These are phyloP conservation scores for Drosophila multiciliata DNA, from an alignment of 2,888 invertebrate genomes.

Conservation along the genomic window DNA sequence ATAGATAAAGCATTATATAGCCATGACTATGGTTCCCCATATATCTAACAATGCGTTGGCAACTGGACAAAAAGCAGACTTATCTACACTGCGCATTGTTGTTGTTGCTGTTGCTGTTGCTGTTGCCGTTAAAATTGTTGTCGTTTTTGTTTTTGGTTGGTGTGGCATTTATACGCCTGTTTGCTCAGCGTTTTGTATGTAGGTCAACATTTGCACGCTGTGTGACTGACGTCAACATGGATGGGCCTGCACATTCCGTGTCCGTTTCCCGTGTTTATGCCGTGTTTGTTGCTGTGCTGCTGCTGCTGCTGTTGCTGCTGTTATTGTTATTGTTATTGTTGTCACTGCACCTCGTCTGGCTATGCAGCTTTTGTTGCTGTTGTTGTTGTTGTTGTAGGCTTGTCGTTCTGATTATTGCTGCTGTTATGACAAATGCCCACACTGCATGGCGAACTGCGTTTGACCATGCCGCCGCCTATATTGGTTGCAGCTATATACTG, in stretches of 20 bases:
- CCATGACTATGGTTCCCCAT: constrained; percentile 55
- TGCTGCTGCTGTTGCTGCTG: constrained; percentile 36
- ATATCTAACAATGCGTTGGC: constrained; percentile 74
- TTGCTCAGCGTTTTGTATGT: constrained; percentile 76
- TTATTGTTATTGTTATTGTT: constrained; percentile 42
- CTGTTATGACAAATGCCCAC: constrained; percentile 68
- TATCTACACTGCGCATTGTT: constrained; percentile 55
- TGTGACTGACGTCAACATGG: constrained; percentile 78
- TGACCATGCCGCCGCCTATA: constrained; percentile 52
- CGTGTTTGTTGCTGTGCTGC: constrained; percentile 19
- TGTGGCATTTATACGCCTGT: constrained; percentile 76
- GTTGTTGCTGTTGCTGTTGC: constrained; percentile 39
- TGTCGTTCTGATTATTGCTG: constrained; percentile 69
- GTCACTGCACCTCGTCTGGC: constrained; percentile 53
- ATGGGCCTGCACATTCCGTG: constrained; percentile 67
- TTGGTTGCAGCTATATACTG: constrained; percentile 30
- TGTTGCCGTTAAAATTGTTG: constrained; percentile 32
- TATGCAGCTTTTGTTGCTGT: constrained; percentile 29
- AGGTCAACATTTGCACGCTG: constrained; percentile 79
- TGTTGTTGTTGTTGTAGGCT: constrained; percentile 48
- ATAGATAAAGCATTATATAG: constrained; percentile 13
- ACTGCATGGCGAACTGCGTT: constrained; percentile 49
- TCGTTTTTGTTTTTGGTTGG: constrained; percentile 59
- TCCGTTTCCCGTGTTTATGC: constrained; percentile 68
- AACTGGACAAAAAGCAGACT: constrained; percentile 62